Evolutionary conservation across 2,797 vertebrate genomes (phyloP).

Genomic region (Selene dorsalis): DNA sequence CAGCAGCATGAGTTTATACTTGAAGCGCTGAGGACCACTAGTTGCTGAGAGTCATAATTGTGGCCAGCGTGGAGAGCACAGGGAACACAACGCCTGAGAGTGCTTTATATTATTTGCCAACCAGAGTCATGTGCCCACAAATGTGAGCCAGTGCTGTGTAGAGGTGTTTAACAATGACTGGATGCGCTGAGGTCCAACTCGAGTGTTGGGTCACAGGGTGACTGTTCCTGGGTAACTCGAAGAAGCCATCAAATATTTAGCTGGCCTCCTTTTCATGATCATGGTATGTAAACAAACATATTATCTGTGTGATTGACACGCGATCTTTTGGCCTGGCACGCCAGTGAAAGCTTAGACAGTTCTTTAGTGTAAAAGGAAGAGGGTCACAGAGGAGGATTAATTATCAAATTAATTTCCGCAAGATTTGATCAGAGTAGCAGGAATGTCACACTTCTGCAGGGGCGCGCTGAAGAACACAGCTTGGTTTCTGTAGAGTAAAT

Average conservation of each 20-base stretch:
- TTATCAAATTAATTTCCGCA: conserved; percentile 55
- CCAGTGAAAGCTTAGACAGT: conserved; percentile 74
- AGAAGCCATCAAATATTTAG: conserved; percentile 84
- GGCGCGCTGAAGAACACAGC: background rate
- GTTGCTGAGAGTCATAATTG: conserved; percentile 39
- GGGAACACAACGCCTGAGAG: conserved; percentile 35
- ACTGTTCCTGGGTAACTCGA: conserved; percentile 82
- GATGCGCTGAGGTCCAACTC: conserved; percentile 61
- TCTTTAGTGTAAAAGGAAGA: conserved; percentile 61
- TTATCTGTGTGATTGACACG: conserved; percentile 78
- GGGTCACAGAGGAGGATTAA: conserved; percentile 42
- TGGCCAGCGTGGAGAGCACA: conserved; percentile 21
- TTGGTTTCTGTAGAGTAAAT: conserved; percentile 34
- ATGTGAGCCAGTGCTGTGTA: conserved; percentile 56
- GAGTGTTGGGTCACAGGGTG: conserved; percentile 76
- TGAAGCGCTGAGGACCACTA: conserved; percentile 27
- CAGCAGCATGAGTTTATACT: background rate
- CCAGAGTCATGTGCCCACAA: conserved; percentile 46
- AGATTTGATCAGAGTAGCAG: conserved; percentile 36
- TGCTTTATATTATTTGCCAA: conserved; percentile 44
- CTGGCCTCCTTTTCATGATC: conserved; percentile 79
- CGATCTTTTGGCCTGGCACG: conserved; percentile 58
- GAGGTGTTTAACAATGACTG: conserved; percentile 78
- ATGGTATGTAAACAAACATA: conserved; percentile 82
- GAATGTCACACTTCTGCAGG: conserved; percentile 5